Base-by-base conservation (phyloP, 2,888 invertebrate genomes). In the Drosophila nigricruria region DNA sequence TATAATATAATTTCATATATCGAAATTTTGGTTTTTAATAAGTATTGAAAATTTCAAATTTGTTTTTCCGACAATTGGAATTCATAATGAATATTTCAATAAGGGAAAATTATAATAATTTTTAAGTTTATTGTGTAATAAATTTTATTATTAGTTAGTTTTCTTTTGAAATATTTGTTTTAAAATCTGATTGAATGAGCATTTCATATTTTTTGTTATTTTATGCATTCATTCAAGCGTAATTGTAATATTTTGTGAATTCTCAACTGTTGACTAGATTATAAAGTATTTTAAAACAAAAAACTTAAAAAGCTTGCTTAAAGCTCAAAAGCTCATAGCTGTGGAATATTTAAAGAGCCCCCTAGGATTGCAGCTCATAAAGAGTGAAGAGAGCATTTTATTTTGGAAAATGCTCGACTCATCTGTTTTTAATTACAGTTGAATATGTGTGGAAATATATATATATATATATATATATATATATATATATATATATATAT, bases 341-440 rank as follows among this genome's bases (percentile, higher is more conserved):
- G 14, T 4, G n/a, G 6, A 30, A 16, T 30, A 20, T 23, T 62
- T 36, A 14, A 16, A 43, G 20, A 25, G 12, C 1, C 14, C 5
- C 5, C 5, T 23, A 2, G 8, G 38, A 23, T 27, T 45, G 43
- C 25, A 20, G 27, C n/a, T 34, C 34, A 20, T 27, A 34, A 6
- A 34, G 34, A 23, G 30, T 32, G n/a, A 30, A 12, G 27, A 65
- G 36, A 38, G 30, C 40, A n/a, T 47, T 47, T n/a, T 30, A n/a
- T 56, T 25, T 54, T 12, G 14, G n/a, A 45, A 72, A 75, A 71
- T 50, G 23, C 49, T 36, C 67, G 70, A 57, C 59, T 53, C 67
- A 67, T 67, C 65, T 62, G 64, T 36, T 79, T 84, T 81, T 71
- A 75, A 84, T 82, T 84, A 79, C 65, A 42, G 74, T n/a, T 61